Base-by-base conservation (phyloP, 1,140 invertebrate genomes). In the Drosophila murphyi region DNA sequence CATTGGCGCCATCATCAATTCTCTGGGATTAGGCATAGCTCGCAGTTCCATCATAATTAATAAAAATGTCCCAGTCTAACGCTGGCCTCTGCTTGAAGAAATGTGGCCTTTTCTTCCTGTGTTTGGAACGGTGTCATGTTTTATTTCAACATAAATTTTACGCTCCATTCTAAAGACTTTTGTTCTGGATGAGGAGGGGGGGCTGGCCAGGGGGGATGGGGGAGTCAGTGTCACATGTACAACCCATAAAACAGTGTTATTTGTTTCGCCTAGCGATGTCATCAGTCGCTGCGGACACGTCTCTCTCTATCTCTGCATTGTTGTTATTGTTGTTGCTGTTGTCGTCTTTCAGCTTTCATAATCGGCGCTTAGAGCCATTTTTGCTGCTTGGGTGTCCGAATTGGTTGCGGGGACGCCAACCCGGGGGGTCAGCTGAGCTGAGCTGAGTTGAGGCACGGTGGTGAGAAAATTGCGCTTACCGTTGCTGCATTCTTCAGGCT, bases 351-450 rank as follows among this genome's bases (percentile, higher is more conserved):
- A 52, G 60, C 65, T 68, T 41, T 41, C 67, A 45, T 83, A 82
- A 82, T 82, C 61, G 73, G 62, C 81, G 72, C 76, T 83, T 83
- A 83, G 81, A 76, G 81, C 60, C 61, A 82, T 82, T 78, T 85
- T 85, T 74, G 69, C 69, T 61, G 43, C 85, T 76, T 89, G 85
- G 86, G 82, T 87, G 82, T 88, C 79, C 82, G 67, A 82, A 82
- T 82, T 82, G 70, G 80, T 76, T 76, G 62, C 67, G 78, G 61
- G 31, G 35, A 62, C 50, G 55, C 61, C 74, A 45, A 35, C 54
- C 56, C 55, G 61, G 45, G 69, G 57, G 54, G 57, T 73, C 75
- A 73, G 51, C 32, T 54, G 34, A 56, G 39, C 20, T 20, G 20
- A 20, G 20, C 1, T 20, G 20, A 1, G 20, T 1, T 20, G 20